A percentile compares a stretch with the other conserved stretches of the same genome.
Evolutionary conservation across 2,888 invertebrate species (phyloP).

Genomic region (Chirona hameri): DNA sequence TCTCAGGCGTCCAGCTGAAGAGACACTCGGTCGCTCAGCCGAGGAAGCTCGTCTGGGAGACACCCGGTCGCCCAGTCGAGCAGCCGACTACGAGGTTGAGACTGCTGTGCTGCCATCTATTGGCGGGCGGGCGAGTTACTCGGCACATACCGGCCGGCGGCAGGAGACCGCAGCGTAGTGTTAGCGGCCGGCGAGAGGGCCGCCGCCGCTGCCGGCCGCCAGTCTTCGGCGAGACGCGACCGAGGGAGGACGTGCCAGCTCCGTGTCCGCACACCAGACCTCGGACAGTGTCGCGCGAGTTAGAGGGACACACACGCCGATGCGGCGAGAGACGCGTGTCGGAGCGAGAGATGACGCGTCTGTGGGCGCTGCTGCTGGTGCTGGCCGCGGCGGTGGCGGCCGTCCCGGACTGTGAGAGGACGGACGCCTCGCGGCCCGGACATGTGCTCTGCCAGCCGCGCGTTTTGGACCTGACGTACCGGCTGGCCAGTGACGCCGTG

Average conservation of each 20-base stretch:
- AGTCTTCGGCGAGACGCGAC: background rate
- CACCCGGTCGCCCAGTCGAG: no score
- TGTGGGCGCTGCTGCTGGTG: background rate
- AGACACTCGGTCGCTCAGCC: no score
- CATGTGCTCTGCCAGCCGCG: constrained; percentile 9
- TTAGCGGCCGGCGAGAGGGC: background rate
- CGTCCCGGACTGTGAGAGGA: background rate
- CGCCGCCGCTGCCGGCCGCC: background rate
- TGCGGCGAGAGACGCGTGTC: background rate
- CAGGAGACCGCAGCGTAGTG: constrained; percentile 2
- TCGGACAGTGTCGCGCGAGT: background rate
- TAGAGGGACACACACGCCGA: no score
- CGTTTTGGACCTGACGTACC: background rate
- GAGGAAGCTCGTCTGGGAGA: no score
- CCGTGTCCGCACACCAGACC: background rate
- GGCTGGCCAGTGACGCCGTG: background rate
- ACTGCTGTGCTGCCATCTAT: background rate
- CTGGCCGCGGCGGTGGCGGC: background rate
- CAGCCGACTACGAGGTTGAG: no score
- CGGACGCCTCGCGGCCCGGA: background rate
- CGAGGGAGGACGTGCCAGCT: background rate
- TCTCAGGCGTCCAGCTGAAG: no score
- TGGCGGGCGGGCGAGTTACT: background rate
- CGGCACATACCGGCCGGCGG: background rate
- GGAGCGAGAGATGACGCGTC: background rate